Evolutionary conservation across 2,888 invertebrate genomes (phyloP), one percentile per base, ranked within the genome.

Genomic region (Lysandra coridon): DNA sequence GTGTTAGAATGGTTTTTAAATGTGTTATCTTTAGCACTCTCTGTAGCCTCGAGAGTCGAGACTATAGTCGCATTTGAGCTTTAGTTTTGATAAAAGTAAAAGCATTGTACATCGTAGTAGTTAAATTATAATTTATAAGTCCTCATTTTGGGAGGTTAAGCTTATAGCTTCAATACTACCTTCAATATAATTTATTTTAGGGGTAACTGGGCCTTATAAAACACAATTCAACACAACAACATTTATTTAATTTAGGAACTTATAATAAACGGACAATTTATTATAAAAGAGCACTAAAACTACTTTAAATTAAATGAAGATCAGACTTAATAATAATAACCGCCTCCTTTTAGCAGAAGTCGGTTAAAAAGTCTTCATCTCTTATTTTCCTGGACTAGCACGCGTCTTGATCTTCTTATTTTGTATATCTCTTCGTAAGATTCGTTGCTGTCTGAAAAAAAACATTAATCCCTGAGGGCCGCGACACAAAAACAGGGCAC

Each of bases 401-500:
- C 81, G 79, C 83, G 85, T 80, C 85, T 84, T 80, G 84, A 83
- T 81, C 83, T 87, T 79, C 87, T 88, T 82, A 85, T 86, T 80
- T 87, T 84, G 37, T 87, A 84, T 10, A 84, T 83, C 10, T 82
- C 82, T 78, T 87, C 87, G 57, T 83, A 82, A 2, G 84, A 81
- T 3, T 86, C 88, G 78, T 85, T 87, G 17, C 80, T 84, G 79
- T 88, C 90, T 90, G 87, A 3, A 84, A 84, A 83, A 80, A 78
- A 78, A 69, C 78, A 78, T 23, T 23, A 64, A 81, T 82, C 89
- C 91, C 92, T 88, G 85, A 44, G 33, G 2, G 33, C 1, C 33
- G 2, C n/a, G n/a, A n/a, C n/a, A n/a, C n/a, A n/a, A n/a, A n/a
- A n/a, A n/a, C n/a, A n/a, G n/a, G n/a, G n/a, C n/a, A n/a, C n/a